These are phyloP conservation scores for Platycercus adscitus DNA, from an alignment of 2,113 vertebrate species.

Conservation along the genomic window DNA sequence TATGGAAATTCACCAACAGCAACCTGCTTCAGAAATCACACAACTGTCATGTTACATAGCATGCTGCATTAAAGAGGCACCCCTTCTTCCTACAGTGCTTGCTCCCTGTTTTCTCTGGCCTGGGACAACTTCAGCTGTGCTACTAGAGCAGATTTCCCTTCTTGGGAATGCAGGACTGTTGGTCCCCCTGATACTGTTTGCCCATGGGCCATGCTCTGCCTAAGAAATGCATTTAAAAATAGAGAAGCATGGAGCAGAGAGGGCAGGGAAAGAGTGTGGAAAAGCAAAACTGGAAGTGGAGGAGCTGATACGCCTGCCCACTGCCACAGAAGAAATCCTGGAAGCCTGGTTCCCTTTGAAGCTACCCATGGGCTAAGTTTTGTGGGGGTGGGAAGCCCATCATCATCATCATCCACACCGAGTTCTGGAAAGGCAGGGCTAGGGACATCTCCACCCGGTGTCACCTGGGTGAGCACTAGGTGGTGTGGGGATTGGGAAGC, in stretches of 20 bases:
- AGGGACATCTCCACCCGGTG: too few species aligned
- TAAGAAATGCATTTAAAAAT: neutral
- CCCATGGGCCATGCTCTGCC: rapidly evolving
- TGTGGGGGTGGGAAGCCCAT: neutral
- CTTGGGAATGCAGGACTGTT: neutral
- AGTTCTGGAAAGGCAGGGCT: neutral
- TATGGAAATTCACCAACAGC: neutral
- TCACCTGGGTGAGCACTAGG: neutral
- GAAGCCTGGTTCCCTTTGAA: neutral
- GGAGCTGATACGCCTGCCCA: neutral
- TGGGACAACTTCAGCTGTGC: neutral
- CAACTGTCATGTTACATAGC: neutral
- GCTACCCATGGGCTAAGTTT: neutral
- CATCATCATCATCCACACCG: neutral
- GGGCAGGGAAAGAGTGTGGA: neutral
- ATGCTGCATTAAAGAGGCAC: neutral
- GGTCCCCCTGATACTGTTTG: neutral
- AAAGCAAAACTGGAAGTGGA: neutral
- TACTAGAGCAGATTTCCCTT: neutral
- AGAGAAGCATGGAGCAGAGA: neutral
- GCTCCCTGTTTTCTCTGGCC: neutral
- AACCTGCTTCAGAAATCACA: neutral
- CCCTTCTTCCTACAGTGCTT: neutral
- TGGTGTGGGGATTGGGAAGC: neutral
- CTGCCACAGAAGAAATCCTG: neutral